These are phyloP conservation scores for Rotaria magnacalcarata DNA, from an alignment of 2,888 invertebrate species.

Conservation along the genomic window DNA sequence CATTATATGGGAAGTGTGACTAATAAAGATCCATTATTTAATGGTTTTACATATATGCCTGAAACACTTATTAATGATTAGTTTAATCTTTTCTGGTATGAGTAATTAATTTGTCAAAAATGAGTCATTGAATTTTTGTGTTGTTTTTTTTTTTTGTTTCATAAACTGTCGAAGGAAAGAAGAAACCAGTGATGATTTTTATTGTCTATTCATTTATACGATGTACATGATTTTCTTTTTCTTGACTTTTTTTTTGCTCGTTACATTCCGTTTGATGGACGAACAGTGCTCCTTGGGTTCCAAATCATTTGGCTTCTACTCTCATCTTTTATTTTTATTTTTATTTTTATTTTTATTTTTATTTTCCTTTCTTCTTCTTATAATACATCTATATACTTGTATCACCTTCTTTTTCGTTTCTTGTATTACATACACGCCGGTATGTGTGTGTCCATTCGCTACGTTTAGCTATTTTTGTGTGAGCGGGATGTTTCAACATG, in stretches of 20 bases:
- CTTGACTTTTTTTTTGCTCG: not conserved
- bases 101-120: not conserved
- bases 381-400: not conserved
- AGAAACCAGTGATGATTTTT: not conserved
- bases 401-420: not conserved
- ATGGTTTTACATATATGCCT: constrained; percentile 44
- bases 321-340: not conserved
- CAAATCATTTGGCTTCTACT: not conserved
- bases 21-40: constrained; percentile 38
- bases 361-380: not conserved
- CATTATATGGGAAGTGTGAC: not conserved
- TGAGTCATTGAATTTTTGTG: not conserved
- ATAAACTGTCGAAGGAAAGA: not conserved
- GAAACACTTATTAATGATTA: not conserved
- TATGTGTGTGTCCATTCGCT: not conserved
- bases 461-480: not conserved
- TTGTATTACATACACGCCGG: not conserved
- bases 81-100: not conserved
- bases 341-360: not conserved
- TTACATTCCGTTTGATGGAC: constrained; percentile 26
- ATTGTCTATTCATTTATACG: not conserved
- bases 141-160: not conserved
- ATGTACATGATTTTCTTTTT: not conserved
- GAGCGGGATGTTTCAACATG: not conserved
- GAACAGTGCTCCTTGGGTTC: not conserved